Base-by-base conservation (phyloP, 2,888 invertebrate species). In the Trachelus stipa region DNA sequence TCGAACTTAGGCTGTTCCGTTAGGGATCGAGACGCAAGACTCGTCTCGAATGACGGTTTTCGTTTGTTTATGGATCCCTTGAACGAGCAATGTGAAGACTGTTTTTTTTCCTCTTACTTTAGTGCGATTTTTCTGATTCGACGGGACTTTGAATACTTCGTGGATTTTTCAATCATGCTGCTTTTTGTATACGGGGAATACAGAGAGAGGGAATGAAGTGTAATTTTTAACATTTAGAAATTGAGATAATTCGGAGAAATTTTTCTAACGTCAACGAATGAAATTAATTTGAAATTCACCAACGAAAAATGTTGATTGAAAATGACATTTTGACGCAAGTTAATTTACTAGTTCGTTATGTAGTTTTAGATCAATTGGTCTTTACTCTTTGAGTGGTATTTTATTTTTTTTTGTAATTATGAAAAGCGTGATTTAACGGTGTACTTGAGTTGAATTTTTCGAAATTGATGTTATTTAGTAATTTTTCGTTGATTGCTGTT, bases 11-110 rank as follows among this genome's bases (percentile, higher is more conserved):
- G 73, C 76, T 69, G 73, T 71, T 56, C 73, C 73, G 74, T 75
- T 34, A 6, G 74, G 34, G 34, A 34, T 74, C 35, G 74, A 30
- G 74, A 30, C 30, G 74, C 15, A 30, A 31, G 74, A 30, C 23
- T 34, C 74, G 76, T 77, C 81, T 82, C 84, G 77, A 68, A 78
- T 85, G 76, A 81, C 82, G 71, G 68, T 69, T 34, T 56, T 56
- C 33, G 71, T 71, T 71, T 31, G 71, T 12, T 71, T 33, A 71
- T 23, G 33, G 6, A 71, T 71, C 31, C 31, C 33, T 31, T 9
- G 23, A 71, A 34, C 30, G 33, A 15, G 71, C 31, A 33, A 23
- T 31, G 31, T 34, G 31, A 40, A 71, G 15, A 1, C 12, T 71
- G 71, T 71, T 71, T 34, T 71, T 71, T 11, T 30, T 30, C 0